Percentiles rank a stretch among this genome's conserved stretches.
phyloP scores from a whole-genome alignment of 2,113 vertebrate species.

The Haplochromis burtoni region DNA sequence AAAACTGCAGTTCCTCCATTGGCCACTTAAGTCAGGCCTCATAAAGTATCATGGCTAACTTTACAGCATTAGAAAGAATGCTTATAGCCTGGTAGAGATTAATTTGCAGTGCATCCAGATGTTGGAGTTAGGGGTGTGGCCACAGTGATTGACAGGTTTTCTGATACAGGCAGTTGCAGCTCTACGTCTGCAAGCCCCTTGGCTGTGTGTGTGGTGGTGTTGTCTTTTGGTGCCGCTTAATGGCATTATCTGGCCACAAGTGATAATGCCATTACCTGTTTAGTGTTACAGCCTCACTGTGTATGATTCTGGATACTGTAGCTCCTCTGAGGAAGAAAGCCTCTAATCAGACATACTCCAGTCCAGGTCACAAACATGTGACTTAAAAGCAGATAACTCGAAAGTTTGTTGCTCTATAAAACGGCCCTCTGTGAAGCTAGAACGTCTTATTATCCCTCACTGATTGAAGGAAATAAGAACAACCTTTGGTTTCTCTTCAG shows the following conservation, averaged over 20 bases:
- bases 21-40: background rate
- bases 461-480: background rate
- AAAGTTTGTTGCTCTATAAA: background rate
- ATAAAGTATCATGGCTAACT: background rate
- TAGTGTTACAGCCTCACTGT: background rate
- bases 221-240: background rate
- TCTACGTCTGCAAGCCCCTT: background rate
- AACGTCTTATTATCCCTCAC: background rate
- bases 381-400: background rate
- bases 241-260: background rate
- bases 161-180: background rate
- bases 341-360: background rate
- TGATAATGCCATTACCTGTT: background rate
- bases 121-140: background rate
- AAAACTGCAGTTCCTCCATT: background rate
- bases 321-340: background rate
- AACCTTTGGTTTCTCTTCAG: background rate
- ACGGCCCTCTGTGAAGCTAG: background rate
- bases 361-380: background rate
- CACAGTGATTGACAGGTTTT: background rate
- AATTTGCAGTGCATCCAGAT: background rate
- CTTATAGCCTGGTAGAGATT: background rate
- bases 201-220: background rate
- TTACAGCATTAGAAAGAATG: background rate
- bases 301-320: background rate